Base-by-base conservation (phyloP, 2,797 vertebrate species). In the Poecilia velifera region DNA sequence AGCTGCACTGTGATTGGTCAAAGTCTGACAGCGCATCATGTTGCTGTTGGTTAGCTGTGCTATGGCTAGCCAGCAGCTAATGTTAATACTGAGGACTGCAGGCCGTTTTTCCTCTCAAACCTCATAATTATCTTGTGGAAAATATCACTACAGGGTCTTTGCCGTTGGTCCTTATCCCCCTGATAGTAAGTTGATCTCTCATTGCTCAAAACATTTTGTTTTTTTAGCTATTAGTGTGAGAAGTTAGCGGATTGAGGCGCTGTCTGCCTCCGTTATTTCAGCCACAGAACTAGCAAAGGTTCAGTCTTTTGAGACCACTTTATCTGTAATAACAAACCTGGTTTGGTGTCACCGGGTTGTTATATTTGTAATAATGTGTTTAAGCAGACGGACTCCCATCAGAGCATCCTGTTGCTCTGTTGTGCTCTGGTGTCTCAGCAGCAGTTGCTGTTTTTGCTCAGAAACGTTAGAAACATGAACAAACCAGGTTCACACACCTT, bases 21-120 rank as follows among this genome's bases (percentile, higher is more conserved):
- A 62, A 47, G 62, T 45, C 62, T n/a, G 22, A 70, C 71, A 78
- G 86, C 78, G 89, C 86, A 75, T 87, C 84, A 88, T 77, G 78
- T 75, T 76, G 77, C 88, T 82, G 89, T 93, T 89, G 89, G 84
- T 80, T 87, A 82, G 86, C 53, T 84, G 78, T 77, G 43, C 80
- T 81, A 74, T 75, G 41, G 76, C 83, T 90, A 92, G 89, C 93
- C 82, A 82, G 66, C 77, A 74, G 90, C 88, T 92, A 92, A 90
- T 68, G 78, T 78, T 74, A 84, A 83, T 39, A 73, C 82, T 80
- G 71, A 3, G 36, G 64, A 77, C 85, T 87, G 74, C 28, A 45
- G 62, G 31, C 43, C 45, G 5, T 86, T 86, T 86, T 2, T 34
- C 4, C 4, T 16, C 13, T 55, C 81, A 81, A 79, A 71, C 31